Evolutionary conservation across 2,113 vertebrate species (phyloP).

Genomic region (Nasalis larvatus): DNA sequence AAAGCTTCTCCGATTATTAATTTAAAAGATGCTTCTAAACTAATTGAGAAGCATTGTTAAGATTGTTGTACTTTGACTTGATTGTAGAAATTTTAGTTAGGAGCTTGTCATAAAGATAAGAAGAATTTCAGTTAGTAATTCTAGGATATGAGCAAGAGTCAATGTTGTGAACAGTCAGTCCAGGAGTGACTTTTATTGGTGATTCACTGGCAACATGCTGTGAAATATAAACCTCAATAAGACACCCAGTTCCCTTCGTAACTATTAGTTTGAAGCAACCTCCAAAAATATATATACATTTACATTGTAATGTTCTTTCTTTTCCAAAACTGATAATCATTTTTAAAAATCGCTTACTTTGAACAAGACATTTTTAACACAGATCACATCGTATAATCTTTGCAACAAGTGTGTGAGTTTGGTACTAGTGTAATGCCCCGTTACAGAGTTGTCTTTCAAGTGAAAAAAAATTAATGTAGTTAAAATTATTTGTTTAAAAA

Average conservation of each 20-base stretch:
- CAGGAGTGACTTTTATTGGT: not conserved
- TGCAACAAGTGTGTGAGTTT: not conserved
- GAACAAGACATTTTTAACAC: not conserved
- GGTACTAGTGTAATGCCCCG: accelerated
- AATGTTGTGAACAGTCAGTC: not conserved
- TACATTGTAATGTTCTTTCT: not conserved
- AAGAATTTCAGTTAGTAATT: not conserved
- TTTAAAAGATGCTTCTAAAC: not conserved
- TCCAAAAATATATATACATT: not conserved
- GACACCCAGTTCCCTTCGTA: not conserved
- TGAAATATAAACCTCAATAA: not conserved
- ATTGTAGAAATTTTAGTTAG: not conserved
- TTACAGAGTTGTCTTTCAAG: not conserved
- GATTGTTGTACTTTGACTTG: no score
- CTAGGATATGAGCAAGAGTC: not conserved
- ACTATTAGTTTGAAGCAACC: not conserved
- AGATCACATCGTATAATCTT: not conserved
- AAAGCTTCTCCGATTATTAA: not conserved
- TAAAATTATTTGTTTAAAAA: not conserved
- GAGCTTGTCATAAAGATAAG: not conserved
- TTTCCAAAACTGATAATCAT: not conserved
- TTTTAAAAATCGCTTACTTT: not conserved
- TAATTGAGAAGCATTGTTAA: not conserved
- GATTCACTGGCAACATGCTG: not conserved
- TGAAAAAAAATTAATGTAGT: not conserved